These are phyloP conservation scores for Xanthostigma xanthostigma DNA, from an alignment of 2,888 invertebrate genomes.

Conservation along the genomic window DNA sequence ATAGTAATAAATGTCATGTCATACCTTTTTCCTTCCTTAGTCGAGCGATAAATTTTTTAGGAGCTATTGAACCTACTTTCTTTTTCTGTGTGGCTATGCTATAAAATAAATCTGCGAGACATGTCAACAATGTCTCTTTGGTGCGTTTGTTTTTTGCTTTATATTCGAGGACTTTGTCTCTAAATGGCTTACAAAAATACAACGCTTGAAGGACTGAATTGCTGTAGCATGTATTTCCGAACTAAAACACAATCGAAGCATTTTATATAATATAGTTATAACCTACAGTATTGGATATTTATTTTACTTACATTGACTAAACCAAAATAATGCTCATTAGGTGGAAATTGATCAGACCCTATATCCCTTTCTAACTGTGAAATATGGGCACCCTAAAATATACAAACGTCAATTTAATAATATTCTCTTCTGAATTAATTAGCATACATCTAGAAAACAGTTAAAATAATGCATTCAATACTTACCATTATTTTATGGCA, in stretches of 20 bases:
- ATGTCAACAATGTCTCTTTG: constrained; percentile 94
- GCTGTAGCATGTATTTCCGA: constrained; percentile 99
- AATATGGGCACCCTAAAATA: constrained; percentile 88
- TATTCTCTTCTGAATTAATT: no score
- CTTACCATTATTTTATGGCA: no score
- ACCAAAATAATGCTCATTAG: constrained; percentile 99
- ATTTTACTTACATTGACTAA: constrained; percentile 82
- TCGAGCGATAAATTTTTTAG: constrained; percentile 98
- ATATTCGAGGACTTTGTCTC: constrained; percentile 96
- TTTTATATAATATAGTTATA: constrained; percentile 8
- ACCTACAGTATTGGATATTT: constrained; percentile 4
- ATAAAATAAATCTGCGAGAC: constrained; percentile 96
- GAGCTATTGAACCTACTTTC: constrained; percentile 97
- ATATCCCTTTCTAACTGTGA: constrained; percentile 99
- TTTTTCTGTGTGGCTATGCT: constrained; percentile 99
- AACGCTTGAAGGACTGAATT: constrained; percentile 98
- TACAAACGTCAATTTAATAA: no score
- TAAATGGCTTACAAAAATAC: constrained; percentile 97
- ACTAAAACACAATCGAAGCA: constrained; percentile 41
- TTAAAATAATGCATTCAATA: no score
- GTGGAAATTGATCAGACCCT: constrained; percentile 94
- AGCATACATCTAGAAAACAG: no score
- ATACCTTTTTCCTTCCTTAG: constrained; percentile 94
- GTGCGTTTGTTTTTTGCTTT: constrained; percentile 90
- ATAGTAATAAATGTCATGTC: not conserved